Evolutionary conservation across 2,113 vertebrate genomes (phyloP), one percentile per base, ranked within the genome.

Genomic region (Rhynchopsitta pachyrhyncha): DNA sequence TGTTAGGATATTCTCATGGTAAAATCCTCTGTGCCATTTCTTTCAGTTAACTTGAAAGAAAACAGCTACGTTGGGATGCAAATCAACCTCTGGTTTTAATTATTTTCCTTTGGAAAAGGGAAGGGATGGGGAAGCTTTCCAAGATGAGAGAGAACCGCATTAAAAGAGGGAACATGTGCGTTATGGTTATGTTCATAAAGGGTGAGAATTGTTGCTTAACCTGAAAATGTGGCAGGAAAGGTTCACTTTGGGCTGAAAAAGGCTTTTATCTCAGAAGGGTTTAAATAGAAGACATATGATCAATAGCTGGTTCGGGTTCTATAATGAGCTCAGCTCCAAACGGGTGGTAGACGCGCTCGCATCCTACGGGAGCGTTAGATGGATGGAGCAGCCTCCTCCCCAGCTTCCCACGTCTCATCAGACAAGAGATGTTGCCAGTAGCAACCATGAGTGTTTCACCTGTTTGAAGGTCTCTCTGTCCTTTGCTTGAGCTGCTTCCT

Each of bases 301-400:
- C 66, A 24, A 33, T 55, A 47, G 64, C 28, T 67, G 39, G 55
- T n/a, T 88, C 2, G 41, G 92, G 28, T 11, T 52, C 49, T 29
- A 4, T 29, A 46, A 62, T 11, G 75, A 82, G 37, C 82, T 86
- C 62, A 47, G 13, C n/a, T 46, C 76, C 11, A 29, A 10, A 80
- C 0, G 60, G 76, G 79, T 59, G 76, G 91, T 71, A 93, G 95
- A 90, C 17, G 2, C 6, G 0, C 60, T 93, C 75, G 14, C 91
- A 63, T 67, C 88, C 86, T 37, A 50, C 77, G 0, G 78, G 6
- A 39, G 75, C 14, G 0, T 57, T 13, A 31, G 69, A 52, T 71
- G 82, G 94, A 81, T 92, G 94, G 42, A 68, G 63, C 63, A 73
- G 24, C 92, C 95, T 85, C 92, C 96, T 84, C 87, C 92, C 69